Percentiles rank a stretch among this genome's conserved stretches.
Conservation (phyloP, 2,888 invertebrate species). For the Eupithecia subfuscata region DNA sequence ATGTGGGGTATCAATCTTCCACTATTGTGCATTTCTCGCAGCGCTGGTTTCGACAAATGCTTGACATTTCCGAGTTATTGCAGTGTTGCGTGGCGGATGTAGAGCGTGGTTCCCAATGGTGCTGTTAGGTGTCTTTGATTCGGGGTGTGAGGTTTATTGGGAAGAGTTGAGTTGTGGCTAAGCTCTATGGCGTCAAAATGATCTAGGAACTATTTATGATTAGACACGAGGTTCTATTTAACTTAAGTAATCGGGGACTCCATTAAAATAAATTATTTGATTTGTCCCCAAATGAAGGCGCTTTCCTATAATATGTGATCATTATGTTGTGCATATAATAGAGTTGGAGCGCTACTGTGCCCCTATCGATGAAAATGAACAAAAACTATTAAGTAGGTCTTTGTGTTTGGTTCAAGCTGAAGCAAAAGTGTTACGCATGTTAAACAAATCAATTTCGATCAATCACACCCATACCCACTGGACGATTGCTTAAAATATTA, state of each 20-base stretch:
- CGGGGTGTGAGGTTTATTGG: slow-evolving; percentile 14
- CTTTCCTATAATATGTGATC: background rate
- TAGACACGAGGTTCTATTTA: no score
- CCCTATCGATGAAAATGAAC: background rate
- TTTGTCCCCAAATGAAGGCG: slow-evolving; percentile 1
- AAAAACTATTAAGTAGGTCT: background rate
- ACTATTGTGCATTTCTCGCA: slow-evolving; percentile 44
- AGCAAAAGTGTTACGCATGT: slow-evolving; percentile 2
- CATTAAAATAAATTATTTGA: no score
- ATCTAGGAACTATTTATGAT: background rate
- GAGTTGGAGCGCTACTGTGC: background rate
- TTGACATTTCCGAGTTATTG: slow-evolving; percentile 45
- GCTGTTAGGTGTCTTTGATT: slow-evolving; percentile 10
- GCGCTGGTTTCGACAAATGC: slow-evolving; percentile 43
- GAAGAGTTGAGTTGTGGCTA: slow-evolving; percentile 1
- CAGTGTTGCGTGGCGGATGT: slow-evolving; percentile 38
- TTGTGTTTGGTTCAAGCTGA: background rate
- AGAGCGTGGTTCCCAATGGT: slow-evolving; percentile 19
- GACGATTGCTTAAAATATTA: slow-evolving; percentile 33
- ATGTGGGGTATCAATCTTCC: slow-evolving; percentile 57
- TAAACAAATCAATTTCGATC: slow-evolving; percentile 30
- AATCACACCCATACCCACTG: slow-evolving; percentile 14
- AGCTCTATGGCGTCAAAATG: background rate
- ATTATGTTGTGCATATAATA: background rate
- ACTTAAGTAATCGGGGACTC: no score